These are phyloP conservation scores for Drosophila novamexicana DNA, from an alignment of 1,140 invertebrate genomes.

Conservation along the genomic window DNA sequence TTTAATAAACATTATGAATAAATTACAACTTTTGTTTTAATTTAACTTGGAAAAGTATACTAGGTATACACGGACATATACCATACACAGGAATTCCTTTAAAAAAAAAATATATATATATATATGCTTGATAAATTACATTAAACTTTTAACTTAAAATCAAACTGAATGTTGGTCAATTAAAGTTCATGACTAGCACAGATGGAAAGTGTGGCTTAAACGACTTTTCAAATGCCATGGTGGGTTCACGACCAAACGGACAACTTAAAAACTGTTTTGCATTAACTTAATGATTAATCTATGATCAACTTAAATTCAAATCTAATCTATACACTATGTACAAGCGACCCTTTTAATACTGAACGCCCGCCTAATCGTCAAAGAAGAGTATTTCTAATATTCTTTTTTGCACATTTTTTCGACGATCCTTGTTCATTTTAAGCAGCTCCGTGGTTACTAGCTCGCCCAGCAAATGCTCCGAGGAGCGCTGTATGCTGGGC, in stretches of 20 bases:
- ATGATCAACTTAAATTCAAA: constrained; percentile 9
- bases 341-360: constrained; percentile 31
- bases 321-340: constrained; percentile 50
- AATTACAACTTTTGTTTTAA: constrained; percentile 49
- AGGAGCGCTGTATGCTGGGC: constrained; percentile 63
- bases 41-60: constrained; percentile 27
- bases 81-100: constrained; percentile 2
- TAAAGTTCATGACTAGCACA: constrained; percentile 63
- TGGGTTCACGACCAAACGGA: constrained; percentile 46
- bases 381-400: constrained; percentile 84
- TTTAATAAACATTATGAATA: constrained; percentile 65
- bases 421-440: constrained; percentile 82
- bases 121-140: neutral
- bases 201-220: constrained; percentile 39
- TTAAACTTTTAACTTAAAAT: constrained; percentile 4
- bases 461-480: constrained; percentile 81
- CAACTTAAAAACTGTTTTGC: constrained; percentile 1
- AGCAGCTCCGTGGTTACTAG: constrained; percentile 81
- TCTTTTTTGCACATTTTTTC: constrained; percentile 77
- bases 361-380: constrained; percentile 62
- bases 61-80: constrained; percentile 3
- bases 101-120: neutral
- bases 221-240: constrained; percentile 64
- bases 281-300: constrained; percentile 3
- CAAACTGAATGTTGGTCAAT: constrained; percentile 13